Evolutionary conservation across 2,113 vertebrate species (phyloP).

Genomic region (Peromyscus maniculatus): DNA sequence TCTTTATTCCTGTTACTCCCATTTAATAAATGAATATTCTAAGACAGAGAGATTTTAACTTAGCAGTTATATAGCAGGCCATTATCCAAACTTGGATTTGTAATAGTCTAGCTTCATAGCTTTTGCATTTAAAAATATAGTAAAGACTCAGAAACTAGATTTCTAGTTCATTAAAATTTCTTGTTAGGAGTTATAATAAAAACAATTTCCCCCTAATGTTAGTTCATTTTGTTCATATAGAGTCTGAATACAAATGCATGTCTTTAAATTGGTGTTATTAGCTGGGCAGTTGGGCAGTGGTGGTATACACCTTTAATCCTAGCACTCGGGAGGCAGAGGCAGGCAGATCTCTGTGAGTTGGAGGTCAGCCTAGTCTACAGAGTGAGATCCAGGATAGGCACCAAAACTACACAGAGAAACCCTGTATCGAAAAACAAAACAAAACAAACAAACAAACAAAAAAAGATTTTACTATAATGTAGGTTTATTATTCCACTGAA

Average conservation of each 20-base stretch:
- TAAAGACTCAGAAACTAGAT: background rate
- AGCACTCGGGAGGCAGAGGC: too few species aligned
- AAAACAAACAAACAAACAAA: too few species aligned
- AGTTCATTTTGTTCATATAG: background rate
- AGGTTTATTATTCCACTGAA: background rate
- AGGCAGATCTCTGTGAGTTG: too few species aligned
- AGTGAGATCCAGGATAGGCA: too few species aligned
- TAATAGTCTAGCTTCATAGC: background rate
- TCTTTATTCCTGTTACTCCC: background rate
- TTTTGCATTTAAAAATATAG: background rate
- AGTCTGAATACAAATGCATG: constrained; percentile 37
- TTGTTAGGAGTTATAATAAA: constrained; percentile 21
- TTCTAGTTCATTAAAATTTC: constrained; percentile 17
- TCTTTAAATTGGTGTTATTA: background rate
- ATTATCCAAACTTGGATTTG: background rate
- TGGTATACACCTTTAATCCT: too few species aligned
- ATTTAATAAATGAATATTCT: constrained; percentile 53
- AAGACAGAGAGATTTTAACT: background rate
- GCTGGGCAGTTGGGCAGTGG: too few species aligned
- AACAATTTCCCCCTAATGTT: background rate
- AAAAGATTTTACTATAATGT: background rate
- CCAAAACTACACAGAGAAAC: too few species aligned
- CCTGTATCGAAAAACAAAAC: too few species aligned
- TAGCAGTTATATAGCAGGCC: background rate
- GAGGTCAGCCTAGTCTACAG: too few species aligned